Evolutionary conservation across 2,888 invertebrate species (phyloP).

Genomic region (Tuberolachnus salignus): DNA sequence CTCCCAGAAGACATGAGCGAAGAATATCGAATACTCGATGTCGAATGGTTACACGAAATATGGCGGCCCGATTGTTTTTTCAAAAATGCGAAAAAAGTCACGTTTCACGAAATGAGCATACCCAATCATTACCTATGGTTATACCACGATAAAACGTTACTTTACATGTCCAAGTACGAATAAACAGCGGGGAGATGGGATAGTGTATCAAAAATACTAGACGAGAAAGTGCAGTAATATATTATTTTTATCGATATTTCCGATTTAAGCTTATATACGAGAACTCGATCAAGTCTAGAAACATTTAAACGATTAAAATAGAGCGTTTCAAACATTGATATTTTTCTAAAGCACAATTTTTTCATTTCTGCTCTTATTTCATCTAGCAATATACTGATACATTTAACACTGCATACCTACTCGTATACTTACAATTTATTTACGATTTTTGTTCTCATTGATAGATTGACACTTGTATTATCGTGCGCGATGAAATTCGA

Average conservation of each 20-base stretch:
- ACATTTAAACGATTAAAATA: too few species aligned
- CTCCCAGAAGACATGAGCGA: constrained; percentile 94
- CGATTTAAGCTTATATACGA: background rate
- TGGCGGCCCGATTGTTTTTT: constrained; percentile 94
- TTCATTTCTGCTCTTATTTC: background rate
- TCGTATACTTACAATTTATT: background rate
- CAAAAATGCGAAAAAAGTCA: constrained; percentile 90
- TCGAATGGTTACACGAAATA: constrained; percentile 87
- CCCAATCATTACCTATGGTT: constrained; percentile 92
- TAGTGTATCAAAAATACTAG: too few species aligned
- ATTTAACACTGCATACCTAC: too few species aligned
- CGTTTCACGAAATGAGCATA: constrained; percentile 93
- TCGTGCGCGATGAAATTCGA: constrained; percentile 96
- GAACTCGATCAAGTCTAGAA: too few species aligned
- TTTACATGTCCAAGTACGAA: constrained; percentile 89
- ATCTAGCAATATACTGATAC: background rate
- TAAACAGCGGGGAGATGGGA: too few species aligned
- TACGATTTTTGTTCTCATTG: constrained; percentile 58
- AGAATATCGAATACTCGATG: constrained; percentile 86
- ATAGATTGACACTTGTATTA: constrained; percentile 83
- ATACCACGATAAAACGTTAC: constrained; percentile 86
- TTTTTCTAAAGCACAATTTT: too few species aligned
- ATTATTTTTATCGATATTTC: background rate
- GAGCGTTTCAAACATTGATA: too few species aligned
- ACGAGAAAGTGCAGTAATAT: background rate